Conservation (phyloP, 2,888 invertebrate genomes). For the Zygogramma bicolorata region DNA sequence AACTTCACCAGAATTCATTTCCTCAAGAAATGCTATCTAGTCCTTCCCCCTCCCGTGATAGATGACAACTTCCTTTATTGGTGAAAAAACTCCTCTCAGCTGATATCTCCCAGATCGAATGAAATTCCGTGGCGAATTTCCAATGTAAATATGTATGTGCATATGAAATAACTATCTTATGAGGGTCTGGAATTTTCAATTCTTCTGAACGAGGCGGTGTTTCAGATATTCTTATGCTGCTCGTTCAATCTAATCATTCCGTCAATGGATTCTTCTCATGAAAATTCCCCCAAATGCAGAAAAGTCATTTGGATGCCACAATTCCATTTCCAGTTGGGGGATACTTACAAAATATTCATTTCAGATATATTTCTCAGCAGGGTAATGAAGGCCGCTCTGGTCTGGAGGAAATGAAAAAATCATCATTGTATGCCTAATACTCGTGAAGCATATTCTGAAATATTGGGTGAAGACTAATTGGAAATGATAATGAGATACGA, state of each 20-base stretch:
- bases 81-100: too few relatives aligned
- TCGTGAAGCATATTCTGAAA: too few relatives aligned
- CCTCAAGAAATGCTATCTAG: too few relatives aligned
- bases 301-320: slow-evolving; percentile 33
- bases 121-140: slow-evolving; percentile 49
- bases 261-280: slow-evolving; percentile 37
- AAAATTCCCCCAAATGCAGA: slow-evolving; percentile 25
- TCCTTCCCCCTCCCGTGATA: too few relatives aligned
- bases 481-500: too few relatives aligned
- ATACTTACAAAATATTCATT: slow-evolving; percentile 17
- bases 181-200: slow-evolving; percentile 52
- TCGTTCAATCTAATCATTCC: slow-evolving; percentile 41
- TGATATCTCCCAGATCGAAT: slow-evolving; percentile 1
- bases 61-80: too few relatives aligned
- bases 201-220: slow-evolving; percentile 45
- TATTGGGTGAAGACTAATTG: too few relatives aligned
- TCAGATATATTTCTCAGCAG: slow-evolving; percentile 11
- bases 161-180: slow-evolving; percentile 54
- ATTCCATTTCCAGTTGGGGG: slow-evolving; percentile 29
- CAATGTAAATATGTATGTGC: slow-evolving; percentile 54
- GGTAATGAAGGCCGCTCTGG: background rate
- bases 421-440: too few relatives aligned
- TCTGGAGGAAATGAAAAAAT: too few relatives aligned
- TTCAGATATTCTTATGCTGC: slow-evolving; percentile 45
- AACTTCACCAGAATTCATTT: too few relatives aligned